A percentile compares a stretch with the other conserved stretches of the same genome.
Evolutionary conservation across 2,797 vertebrate genomes (phyloP).

Genomic region (Eulemur coronatus): DNA sequence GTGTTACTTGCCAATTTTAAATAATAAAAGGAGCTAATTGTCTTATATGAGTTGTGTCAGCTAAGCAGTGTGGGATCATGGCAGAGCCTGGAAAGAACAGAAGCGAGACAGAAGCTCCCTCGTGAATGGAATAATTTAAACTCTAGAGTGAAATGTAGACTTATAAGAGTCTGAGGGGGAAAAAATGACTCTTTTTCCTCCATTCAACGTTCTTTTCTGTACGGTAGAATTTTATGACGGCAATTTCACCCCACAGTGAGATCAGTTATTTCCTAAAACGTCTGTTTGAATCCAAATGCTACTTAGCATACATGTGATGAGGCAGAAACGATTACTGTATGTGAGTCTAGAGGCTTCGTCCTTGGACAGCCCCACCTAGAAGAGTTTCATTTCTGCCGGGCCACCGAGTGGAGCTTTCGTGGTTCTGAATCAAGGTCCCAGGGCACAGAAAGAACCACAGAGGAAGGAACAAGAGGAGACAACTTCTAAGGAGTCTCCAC

Average conservation of each 20-base stretch:
- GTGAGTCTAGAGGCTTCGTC: background rate
- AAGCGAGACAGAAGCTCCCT: background rate
- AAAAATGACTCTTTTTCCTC: background rate
- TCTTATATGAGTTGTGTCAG: background rate
- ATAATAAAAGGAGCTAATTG: conserved; percentile 30
- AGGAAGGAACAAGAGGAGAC: background rate
- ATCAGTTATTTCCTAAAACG: background rate
- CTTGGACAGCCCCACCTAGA: background rate
- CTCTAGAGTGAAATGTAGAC: background rate
- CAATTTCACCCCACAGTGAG: background rate
- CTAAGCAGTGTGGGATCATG: background rate
- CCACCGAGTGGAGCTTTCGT: background rate
- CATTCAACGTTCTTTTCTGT: background rate
- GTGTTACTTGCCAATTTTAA: background rate
- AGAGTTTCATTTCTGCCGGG: background rate
- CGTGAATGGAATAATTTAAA: background rate
- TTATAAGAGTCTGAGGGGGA: background rate
- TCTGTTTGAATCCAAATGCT: background rate
- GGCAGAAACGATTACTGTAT: background rate
- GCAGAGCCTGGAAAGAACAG: background rate
- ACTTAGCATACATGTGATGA: background rate
- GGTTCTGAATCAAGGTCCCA: background rate
- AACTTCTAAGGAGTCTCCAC: background rate
- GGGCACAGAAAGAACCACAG: background rate
- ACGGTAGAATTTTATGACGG: background rate